Evolutionary conservation across 2,888 invertebrate genomes (phyloP), one percentile per base, ranked within the genome.

Genomic region (Folsomia manolachei): DNA sequence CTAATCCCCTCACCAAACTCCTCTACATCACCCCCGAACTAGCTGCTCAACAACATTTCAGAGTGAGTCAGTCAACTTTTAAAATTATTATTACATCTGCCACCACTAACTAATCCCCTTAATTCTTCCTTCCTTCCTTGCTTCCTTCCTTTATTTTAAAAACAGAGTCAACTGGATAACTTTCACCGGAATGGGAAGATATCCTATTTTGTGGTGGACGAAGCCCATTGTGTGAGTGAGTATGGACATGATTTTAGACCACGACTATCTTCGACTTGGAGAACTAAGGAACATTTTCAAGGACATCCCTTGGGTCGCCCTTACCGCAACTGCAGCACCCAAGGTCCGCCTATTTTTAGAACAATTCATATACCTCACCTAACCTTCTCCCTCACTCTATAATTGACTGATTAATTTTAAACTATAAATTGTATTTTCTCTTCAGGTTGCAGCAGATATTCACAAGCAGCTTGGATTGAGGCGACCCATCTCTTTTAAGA

Each of bases 21-120:
- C 86, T 99, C 26, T 99, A 98, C 84, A 89, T 99, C 4, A 99
- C 99, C 1, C 99, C 99, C 0, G 99, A 99, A 84, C 94, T 96
- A 84, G 95, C 94, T 61, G 91, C 91, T 1, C 94, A 95, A 1
- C 86, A 87, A 52, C 88, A 88, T 66, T 93, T 93, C 82, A 90
- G 90, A 83, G 85, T 85, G 74, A 65, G 56, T 25, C 11, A 23
- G 27, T 27, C n/a, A n/a, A n/a, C n/a, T n/a, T 19, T 23, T 67
- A 61, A n/a, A n/a, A 19, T 53, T 51, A 51, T n/a, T n/a, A n/a
- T n/a, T n/a, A n/a, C n/a, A n/a, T n/a, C n/a, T n/a, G n/a, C n/a
- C n/a, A n/a, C n/a, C n/a, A n/a, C n/a, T n/a, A n/a, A n/a, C n/a
- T n/a, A n/a, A n/a, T n/a, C n/a, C n/a, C n/a, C n/a, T n/a, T n/a